These are phyloP conservation scores for Dorcus hopei DNA, from an alignment of 2,888 invertebrate genomes.

Conservation along the genomic window DNA sequence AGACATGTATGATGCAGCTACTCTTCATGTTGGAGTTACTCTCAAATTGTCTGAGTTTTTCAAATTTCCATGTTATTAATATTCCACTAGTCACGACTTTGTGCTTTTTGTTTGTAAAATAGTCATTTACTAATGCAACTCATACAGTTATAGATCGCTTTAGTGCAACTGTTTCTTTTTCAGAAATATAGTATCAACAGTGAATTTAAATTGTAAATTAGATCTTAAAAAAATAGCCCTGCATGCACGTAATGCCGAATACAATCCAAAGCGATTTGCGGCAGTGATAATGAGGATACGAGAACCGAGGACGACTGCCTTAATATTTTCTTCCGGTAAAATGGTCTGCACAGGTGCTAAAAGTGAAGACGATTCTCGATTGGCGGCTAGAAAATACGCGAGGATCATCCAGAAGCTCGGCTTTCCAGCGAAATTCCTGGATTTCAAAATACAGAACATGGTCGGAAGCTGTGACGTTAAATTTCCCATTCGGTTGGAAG, in stretches of 20 bases:
- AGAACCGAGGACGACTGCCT: slow-evolving; percentile 83
- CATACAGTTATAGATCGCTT: too few relatives aligned
- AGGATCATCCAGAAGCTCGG: slow-evolving; percentile 79
- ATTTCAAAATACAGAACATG: slow-evolving; percentile 84
- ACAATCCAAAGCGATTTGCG: slow-evolving; percentile 98
- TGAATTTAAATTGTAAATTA: slow-evolving; percentile 90
- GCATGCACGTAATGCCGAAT: slow-evolving; percentile 97
- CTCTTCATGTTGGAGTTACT: too few relatives aligned
- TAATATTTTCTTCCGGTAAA: slow-evolving; percentile 82
- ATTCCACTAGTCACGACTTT: too few relatives aligned
- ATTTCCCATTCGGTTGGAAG: slow-evolving; percentile 78
- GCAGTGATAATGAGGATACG: slow-evolving; percentile 96
- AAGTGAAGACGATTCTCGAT: slow-evolving; percentile 74
- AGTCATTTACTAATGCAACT: too few relatives aligned
- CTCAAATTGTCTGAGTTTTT: too few relatives aligned
- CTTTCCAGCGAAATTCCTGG: slow-evolving; percentile 72
- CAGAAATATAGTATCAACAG: slow-evolving; percentile 97
- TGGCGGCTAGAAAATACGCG: slow-evolving; percentile 79
- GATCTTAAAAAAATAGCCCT: slow-evolving; percentile 96
- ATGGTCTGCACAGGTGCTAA: slow-evolving; percentile 88
- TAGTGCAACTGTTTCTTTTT: slow-evolving; percentile 31
- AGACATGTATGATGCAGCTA: too few relatives aligned
- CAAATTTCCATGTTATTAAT: too few relatives aligned
- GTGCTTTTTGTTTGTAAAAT: too few relatives aligned
- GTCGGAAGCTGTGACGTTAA: slow-evolving; percentile 85